These are phyloP conservation scores for Panthera leo DNA, from an alignment of 2,113 vertebrate species.

Conservation along the genomic window DNA sequence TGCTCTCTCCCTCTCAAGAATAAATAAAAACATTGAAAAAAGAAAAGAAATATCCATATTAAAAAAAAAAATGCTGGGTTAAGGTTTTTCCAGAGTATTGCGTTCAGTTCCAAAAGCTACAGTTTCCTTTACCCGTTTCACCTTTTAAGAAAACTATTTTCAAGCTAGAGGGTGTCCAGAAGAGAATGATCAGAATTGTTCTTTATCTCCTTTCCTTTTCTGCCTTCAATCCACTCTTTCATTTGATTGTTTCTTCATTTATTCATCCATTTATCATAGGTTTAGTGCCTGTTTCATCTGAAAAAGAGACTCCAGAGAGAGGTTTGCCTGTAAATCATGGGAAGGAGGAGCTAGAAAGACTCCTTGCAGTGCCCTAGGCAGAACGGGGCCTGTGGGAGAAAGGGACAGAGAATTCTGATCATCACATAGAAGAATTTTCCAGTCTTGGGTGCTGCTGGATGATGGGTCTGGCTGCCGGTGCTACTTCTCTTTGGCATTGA, in stretches of 20 bases:
- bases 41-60: too few species aligned
- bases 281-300: background rate
- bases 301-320: slow-evolving; percentile 5
- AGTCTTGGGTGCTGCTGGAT: background rate
- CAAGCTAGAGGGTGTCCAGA: background rate
- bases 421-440: background rate
- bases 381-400: background rate
- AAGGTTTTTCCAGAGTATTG: background rate
- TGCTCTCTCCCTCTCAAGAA: too few species aligned
- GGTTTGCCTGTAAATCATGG: background rate
- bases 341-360: background rate
- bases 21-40: too few species aligned
- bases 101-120: background rate
- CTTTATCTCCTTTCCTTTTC: background rate
- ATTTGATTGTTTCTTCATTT: background rate
- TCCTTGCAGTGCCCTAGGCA: background rate
- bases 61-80: background rate
- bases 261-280: background rate
- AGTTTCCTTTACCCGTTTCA: background rate
- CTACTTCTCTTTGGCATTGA: background rate
- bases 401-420: background rate
- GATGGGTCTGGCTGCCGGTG: rapidly evolving
- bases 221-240: rapidly evolving
- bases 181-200: background rate
- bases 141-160: background rate